phyloP scores from a whole-genome alignment of 2,888 invertebrate species.

The Acheta domesticus region DNA sequence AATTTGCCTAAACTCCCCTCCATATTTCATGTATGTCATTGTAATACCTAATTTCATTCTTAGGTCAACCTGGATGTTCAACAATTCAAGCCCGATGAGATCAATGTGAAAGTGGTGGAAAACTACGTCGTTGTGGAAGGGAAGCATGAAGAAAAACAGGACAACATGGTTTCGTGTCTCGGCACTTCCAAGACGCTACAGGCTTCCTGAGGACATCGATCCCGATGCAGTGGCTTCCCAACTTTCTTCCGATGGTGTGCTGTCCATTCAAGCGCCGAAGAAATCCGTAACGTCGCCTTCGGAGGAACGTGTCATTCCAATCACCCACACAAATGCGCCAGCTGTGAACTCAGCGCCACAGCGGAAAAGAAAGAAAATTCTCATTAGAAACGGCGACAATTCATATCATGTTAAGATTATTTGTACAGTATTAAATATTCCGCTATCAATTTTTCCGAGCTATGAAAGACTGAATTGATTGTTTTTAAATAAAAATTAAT shows the following conservation, averaged over 20 bases:
- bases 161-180: background rate
- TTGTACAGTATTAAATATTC: no score
- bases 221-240: background rate
- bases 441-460: no score
- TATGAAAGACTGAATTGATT: no score
- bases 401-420: no score
- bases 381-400: no score
- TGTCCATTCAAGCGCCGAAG: background rate
- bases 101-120: background rate
- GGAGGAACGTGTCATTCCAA: background rate
- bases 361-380: no score
- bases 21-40: no score
- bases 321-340: background rate
- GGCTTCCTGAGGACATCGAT: background rate
- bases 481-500: no score
- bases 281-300: background rate
- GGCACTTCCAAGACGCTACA: constrained; percentile 9
- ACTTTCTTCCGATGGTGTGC: background rate
- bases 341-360: background rate
- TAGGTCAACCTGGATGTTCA: no score
- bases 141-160: background rate
- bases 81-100: no score
- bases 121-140: background rate
- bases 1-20: no score
- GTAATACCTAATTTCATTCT: no score